These are phyloP conservation scores for Drepanosiphum platanoidis DNA, from an alignment of 2,888 invertebrate genomes.

Conservation along the genomic window DNA sequence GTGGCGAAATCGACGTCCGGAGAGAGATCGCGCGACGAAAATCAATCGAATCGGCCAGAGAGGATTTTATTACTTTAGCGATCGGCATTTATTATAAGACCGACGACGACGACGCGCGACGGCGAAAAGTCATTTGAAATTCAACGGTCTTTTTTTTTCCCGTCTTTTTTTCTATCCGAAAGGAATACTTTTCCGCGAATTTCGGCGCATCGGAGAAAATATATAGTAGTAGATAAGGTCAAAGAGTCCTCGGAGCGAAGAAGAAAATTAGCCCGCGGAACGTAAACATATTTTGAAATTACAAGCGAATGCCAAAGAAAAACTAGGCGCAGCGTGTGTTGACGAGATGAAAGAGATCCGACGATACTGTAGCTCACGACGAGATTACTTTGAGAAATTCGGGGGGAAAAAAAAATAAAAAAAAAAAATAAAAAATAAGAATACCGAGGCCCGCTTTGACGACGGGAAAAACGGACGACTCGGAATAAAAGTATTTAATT, in stretches of 20 bases:
- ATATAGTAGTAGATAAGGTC: background rate
- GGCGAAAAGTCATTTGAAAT: background rate
- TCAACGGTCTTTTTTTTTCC: background rate
- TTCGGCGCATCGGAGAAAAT: too few relatives aligned
- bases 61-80: too few relatives aligned
- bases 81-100: too few relatives aligned
- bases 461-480: background rate
- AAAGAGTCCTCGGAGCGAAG: background rate
- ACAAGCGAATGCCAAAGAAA: background rate
- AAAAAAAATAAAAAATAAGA: too few relatives aligned
- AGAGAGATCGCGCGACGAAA: too few relatives aligned
- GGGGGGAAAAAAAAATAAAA: background rate
- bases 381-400: background rate
- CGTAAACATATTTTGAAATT: background rate
- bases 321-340: background rate
- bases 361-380: background rate
- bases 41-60: too few relatives aligned
- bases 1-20: background rate
- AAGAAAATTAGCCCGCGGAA: background rate
- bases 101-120: too few relatives aligned
- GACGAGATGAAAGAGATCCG: background rate
- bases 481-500: slow-evolving; percentile 7
- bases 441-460: background rate
- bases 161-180: too few relatives aligned
- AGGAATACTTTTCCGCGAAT: background rate